Percentiles rank a stretch among this genome's conserved stretches.
phyloP scores from a whole-genome alignment of 2,888 invertebrate species.

The Dione vanillae region DNA sequence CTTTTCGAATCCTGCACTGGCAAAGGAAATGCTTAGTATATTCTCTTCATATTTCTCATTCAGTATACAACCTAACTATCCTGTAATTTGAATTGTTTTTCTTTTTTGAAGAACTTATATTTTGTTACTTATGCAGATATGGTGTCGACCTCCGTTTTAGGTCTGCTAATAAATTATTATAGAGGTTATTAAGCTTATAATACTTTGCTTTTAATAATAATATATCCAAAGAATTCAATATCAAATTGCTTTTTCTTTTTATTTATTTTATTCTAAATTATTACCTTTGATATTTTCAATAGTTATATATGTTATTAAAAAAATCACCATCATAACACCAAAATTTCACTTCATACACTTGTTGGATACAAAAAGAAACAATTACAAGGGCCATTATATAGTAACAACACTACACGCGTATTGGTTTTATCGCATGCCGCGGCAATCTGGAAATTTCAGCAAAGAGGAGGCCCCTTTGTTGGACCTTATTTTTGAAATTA shows the following conservation, averaged over 20 bases:
- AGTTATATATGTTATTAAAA: no score
- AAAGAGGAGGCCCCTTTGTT: constrained; percentile 76
- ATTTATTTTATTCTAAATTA: no score
- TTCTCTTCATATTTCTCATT: constrained; percentile 44
- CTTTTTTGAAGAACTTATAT: background rate
- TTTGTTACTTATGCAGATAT: background rate
- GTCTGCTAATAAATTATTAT: no score
- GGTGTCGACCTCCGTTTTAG: no score
- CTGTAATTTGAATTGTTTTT: constrained; percentile 43
- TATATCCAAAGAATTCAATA: no score
- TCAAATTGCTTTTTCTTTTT: no score
- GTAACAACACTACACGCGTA: constrained; percentile 63
- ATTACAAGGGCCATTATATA: constrained; percentile 56
- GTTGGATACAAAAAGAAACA: background rate
- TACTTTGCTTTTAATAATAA: no score
- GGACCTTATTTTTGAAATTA: constrained; percentile 73
- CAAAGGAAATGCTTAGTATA: constrained; percentile 46
- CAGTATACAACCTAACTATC: constrained; percentile 46
- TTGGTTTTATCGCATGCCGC: constrained; percentile 81
- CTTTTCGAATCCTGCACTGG: constrained; percentile 47
- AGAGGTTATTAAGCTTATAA: no score
- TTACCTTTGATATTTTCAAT: no score
- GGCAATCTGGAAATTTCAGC: constrained; percentile 80
- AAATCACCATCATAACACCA: no score
- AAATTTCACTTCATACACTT: constrained; percentile 27